Evolutionary conservation across 2,797 vertebrate genomes (phyloP).

Genomic region (Cyclopterus lumpus): DNA sequence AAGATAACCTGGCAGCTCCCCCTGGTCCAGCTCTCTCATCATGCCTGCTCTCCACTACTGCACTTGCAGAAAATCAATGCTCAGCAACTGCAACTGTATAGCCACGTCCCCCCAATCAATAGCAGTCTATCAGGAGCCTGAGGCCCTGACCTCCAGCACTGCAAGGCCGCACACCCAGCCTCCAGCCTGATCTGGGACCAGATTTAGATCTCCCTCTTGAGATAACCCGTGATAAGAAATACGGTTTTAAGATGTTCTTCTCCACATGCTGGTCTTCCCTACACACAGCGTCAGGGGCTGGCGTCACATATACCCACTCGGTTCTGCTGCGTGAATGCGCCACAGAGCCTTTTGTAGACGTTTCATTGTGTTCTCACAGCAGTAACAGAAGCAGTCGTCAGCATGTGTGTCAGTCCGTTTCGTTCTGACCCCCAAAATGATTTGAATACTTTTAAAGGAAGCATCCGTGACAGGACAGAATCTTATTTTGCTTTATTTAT

Average conservation of each 20-base stretch:
- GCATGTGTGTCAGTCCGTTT: slow-evolving; percentile 18
- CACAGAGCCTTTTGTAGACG: background rate
- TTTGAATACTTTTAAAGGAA: slow-evolving; percentile 14
- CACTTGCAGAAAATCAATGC: slow-evolving; percentile 81
- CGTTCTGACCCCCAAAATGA: background rate
- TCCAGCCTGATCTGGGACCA: slow-evolving; percentile 62
- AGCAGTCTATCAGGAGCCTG: slow-evolving; percentile 81
- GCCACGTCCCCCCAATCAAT: slow-evolving; percentile 75
- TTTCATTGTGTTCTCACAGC: slow-evolving; percentile 30
- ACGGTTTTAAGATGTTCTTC: slow-evolving; percentile 30
- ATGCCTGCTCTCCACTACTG: slow-evolving; percentile 75
- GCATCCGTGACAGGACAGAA: background rate
- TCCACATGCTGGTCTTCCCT: background rate
- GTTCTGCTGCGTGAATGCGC: slow-evolving; percentile 22
- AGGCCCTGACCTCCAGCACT: slow-evolving; percentile 71
- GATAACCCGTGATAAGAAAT: slow-evolving; percentile 64
- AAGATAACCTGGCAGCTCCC: slow-evolving; percentile 83
- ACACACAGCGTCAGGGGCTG: slow-evolving; percentile 2
- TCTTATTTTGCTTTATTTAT: background rate
- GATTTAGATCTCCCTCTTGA: slow-evolving; percentile 67
- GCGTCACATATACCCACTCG: slow-evolving; percentile 20
- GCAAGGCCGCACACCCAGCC: slow-evolving; percentile 59
- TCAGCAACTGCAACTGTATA: slow-evolving; percentile 83
- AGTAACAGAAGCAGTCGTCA: slow-evolving; percentile 14
- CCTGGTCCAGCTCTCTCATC: slow-evolving; percentile 67